Conservation (phyloP, 2,888 invertebrate genomes). For the Timandra comae region DNA sequence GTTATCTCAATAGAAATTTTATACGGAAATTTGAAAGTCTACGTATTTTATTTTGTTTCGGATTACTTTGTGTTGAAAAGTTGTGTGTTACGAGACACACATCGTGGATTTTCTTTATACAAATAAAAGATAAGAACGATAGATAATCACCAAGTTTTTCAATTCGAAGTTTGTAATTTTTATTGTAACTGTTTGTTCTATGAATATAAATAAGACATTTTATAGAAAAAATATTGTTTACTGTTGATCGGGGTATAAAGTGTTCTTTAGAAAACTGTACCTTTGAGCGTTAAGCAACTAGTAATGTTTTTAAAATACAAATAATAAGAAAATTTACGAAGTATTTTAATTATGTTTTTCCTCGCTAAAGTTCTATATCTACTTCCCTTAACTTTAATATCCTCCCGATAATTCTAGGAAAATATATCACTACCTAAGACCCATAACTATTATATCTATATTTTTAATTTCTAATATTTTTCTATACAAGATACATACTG, state of each 20-base stretch:
- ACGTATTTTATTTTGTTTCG: slow-evolving; percentile 48
- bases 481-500: not conserved
- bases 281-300: too few species aligned
- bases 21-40: slow-evolving; percentile 3
- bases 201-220: not conserved
- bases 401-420: too few species aligned
- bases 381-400: too few species aligned
- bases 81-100: slow-evolving; percentile 45
- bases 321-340: too few species aligned
- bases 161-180: slow-evolving; percentile 43
- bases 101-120: slow-evolving; percentile 37
- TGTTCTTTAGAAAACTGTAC: too few species aligned
- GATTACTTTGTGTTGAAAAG: slow-evolving; percentile 66
- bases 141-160: slow-evolving; percentile 56
- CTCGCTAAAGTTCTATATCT: too few species aligned
- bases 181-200: slow-evolving; percentile 20
- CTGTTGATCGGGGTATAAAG: too few species aligned
- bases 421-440: too few species aligned
- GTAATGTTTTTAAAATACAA: too few species aligned
- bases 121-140: slow-evolving; percentile 35
- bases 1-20: too few species aligned
- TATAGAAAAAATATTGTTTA: not conserved
- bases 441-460: too few species aligned
- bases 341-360: too few species aligned
- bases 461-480: not conserved